Percentiles rank a stretch among this genome's conserved stretches.
phyloP scores from a whole-genome alignment of 1,140 invertebrate species.

The Bombus difficillimus region DNA sequence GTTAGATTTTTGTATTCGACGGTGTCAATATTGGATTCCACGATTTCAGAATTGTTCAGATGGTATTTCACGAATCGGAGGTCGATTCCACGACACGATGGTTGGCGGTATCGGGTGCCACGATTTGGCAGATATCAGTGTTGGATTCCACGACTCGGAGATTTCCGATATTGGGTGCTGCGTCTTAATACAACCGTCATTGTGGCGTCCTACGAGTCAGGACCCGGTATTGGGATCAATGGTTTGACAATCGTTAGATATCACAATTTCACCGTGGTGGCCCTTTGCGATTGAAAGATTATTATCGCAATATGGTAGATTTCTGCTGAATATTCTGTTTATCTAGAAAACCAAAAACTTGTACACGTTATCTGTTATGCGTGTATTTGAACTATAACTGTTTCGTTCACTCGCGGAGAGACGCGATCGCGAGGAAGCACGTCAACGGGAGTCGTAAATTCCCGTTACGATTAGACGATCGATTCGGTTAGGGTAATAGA shows the following conservation, averaged over 20 bases:
- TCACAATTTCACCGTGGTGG: too few relatives aligned
- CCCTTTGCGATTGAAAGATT: too few relatives aligned
- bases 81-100: not conserved
- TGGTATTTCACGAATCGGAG: not conserved
- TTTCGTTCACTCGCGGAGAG: too few relatives aligned
- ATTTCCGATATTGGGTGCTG: slow-evolving; percentile 17
- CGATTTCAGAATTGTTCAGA: slow-evolving; percentile 2
- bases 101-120: not conserved
- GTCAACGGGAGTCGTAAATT: too few relatives aligned
- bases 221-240: not conserved
- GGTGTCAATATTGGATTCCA: not conserved
- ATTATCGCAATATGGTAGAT: too few relatives aligned
- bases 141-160: slow-evolving; percentile 6
- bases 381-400: too few relatives aligned
- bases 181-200: slow-evolving; percentile 13
- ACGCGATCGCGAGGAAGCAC: too few relatives aligned
- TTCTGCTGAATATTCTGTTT: too few relatives aligned
- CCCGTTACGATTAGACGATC: too few relatives aligned
- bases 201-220: not conserved
- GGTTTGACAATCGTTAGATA: slow-evolving; percentile 4
- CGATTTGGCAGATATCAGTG: not conserved
- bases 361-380: too few relatives aligned
- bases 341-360: too few relatives aligned
- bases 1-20: not conserved
- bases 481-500: too few relatives aligned